A percentile compares a stretch with the other conserved stretches of the same genome.
Evolutionary conservation across 1,140 invertebrate species (phyloP).

Genomic region (Saccostrea glomerata): DNA sequence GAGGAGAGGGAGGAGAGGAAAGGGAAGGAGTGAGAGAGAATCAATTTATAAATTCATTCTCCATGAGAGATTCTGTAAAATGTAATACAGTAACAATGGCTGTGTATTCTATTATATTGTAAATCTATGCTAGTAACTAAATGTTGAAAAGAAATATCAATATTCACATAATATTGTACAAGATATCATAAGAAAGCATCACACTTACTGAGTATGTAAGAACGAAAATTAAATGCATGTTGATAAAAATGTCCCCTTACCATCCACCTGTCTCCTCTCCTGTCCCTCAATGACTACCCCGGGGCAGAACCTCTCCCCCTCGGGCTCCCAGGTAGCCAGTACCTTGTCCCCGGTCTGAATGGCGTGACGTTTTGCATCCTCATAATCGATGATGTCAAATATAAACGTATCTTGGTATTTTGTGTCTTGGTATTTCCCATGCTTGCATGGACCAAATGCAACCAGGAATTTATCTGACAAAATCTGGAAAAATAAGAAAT

Average conservation of each 20-base stretch:
- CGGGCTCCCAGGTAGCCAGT: slow-evolving; percentile 73
- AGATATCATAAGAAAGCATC: no score
- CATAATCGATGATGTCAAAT: slow-evolving; percentile 74
- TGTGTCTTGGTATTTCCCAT: slow-evolving; percentile 72
- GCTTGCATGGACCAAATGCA: slow-evolving; percentile 74
- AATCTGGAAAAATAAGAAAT: slow-evolving; percentile 66
- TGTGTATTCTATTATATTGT: no score
- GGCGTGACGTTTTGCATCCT: slow-evolving; percentile 72
- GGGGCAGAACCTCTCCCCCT: slow-evolving; percentile 73
- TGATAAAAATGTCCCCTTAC: slow-evolving; percentile 46
- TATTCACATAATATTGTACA: no score
- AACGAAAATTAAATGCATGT: no score
- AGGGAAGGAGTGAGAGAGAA: no score
- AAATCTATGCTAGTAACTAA: no score
- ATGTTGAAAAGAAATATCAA: no score
- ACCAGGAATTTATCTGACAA: slow-evolving; percentile 73
- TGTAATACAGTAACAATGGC: no score
- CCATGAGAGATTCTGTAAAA: no score
- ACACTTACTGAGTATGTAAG: no score
- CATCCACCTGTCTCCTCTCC: slow-evolving; percentile 68
- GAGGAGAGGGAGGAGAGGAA: no score
- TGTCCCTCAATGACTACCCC: slow-evolving; percentile 75
- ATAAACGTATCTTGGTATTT: slow-evolving; percentile 76
- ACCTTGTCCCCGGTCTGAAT: slow-evolving; percentile 73
- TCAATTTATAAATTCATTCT: no score